A percentile compares a stretch with the other conserved stretches of the same genome.
These are phyloP conservation scores for Heliothis virescens DNA, from an alignment of 1,140 invertebrate genomes.

Conservation along the genomic window DNA sequence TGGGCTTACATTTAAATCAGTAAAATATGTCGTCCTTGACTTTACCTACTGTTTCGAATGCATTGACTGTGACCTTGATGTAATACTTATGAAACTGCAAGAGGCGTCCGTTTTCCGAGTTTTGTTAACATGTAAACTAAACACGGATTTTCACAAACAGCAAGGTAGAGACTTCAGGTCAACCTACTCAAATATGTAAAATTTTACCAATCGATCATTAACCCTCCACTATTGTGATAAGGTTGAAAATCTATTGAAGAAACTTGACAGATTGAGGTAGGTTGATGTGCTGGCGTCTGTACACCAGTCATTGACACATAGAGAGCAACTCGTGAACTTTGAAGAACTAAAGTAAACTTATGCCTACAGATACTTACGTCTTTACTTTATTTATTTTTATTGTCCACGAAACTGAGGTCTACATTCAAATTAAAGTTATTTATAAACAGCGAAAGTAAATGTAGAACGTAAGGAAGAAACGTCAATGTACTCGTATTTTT, in stretches of 20 bases:
- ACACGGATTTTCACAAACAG: slow-evolving; percentile 3
- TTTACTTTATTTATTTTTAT: not conserved
- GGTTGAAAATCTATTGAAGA: too few species aligned
- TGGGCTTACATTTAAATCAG: not conserved
- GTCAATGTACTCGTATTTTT: too few species aligned
- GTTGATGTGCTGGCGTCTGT: not conserved
- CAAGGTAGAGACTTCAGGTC: not conserved
- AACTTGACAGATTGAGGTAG: too few species aligned
- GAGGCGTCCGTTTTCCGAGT: not conserved
- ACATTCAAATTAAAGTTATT: slow-evolving; percentile 4
- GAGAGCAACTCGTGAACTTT: slow-evolving; percentile 1
- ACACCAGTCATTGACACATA: not conserved
- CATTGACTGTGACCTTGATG: slow-evolving; percentile 22
- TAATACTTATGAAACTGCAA: slow-evolving; percentile 9
- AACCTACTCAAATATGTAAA: too few species aligned
- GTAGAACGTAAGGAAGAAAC: too few species aligned
- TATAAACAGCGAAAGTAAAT: not conserved
- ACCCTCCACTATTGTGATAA: too few species aligned
- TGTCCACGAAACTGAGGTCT: not conserved
- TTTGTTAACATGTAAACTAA: not conserved
- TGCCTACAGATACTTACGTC: not conserved
- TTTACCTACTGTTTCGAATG: slow-evolving; percentile 21
- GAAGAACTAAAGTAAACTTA: not conserved
- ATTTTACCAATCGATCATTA: too few species aligned
- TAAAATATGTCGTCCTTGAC: slow-evolving; percentile 12